Evolutionary conservation across 2,888 invertebrate species (phyloP), one percentile per base, ranked within the genome.

Genomic region (Drosophila tripunctata): DNA sequence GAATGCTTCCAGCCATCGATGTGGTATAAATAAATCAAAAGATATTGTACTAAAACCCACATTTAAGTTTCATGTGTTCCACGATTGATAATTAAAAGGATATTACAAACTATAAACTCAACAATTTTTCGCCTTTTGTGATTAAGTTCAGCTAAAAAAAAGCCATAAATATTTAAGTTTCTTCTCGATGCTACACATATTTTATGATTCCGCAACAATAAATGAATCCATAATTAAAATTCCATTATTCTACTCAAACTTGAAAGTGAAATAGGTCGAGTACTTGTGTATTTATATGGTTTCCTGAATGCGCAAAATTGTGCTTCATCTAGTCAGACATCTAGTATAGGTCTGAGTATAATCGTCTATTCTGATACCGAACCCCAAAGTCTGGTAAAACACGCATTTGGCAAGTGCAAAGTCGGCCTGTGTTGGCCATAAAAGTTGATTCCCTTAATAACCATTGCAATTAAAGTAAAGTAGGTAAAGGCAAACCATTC

Each of bases 321-420:
- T 58, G 44, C 45, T 57, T 58, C 65, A 58, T 67, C 58, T 64
- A 10, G 40, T 12, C 51, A 65, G 66, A 65, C 51, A 51, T 57
- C 41, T 65, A 17, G 17, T 40, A 30, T 40, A 33, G 35, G 41
- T 27, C 27, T 51, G n/a, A n/a, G n/a, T n/a, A 45, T 40, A 30
- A 68, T 40, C 43, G 33, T 12, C 5, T 19, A 31, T 5, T 21
- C 30, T n/a, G n/a, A n/a, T n/a, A n/a, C n/a, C 52, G 57, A 55
- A 55, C 54, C 63, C 63, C 57, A 24, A 43, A 63, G 73, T 72
- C 71, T 73, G 44, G 31, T 43, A 48, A 64, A 68, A 68, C 79
- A 80, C 78, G 84, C 80, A 78, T 79, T 80, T 40, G 79, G 19
- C 73, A 81, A 80, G 79, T 80, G 79, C 79, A 80, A 80, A 80